Percentiles rank a stretch among this genome's conserved stretches.
These are phyloP conservation scores for Muntiacus reevesi DNA, from an alignment of 2,113 vertebrate genomes.

Conservation along the genomic window DNA sequence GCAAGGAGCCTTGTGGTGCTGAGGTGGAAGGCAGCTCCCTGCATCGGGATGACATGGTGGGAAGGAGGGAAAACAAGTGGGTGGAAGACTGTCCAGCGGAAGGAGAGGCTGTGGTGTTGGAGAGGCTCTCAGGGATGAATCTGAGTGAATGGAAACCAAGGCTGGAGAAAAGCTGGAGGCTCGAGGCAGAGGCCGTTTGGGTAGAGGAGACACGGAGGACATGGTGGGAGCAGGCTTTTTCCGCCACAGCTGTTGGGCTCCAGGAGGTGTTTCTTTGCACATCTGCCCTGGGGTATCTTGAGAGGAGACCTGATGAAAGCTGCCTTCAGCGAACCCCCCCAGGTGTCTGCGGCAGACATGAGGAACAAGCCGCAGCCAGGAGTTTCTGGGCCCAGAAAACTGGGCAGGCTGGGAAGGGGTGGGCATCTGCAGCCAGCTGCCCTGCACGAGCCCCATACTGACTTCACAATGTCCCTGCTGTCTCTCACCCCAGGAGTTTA, in stretches of 20 bases:
- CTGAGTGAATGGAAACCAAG: background rate
- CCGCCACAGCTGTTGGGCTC: accelerated
- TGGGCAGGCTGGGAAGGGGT: background rate
- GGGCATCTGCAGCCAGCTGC: accelerated
- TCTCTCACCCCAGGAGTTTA: background rate
- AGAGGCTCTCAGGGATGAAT: background rate
- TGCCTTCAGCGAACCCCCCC: too few species aligned
- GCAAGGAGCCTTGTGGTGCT: too few species aligned
- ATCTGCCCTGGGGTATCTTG: background rate
- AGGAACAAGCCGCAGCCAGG: background rate
- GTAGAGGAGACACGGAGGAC: background rate
- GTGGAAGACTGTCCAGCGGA: background rate
- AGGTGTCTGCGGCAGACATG: background rate
- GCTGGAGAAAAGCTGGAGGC: background rate
- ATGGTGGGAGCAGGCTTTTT: background rate
- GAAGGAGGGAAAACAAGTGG: background rate
- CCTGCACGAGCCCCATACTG: background rate
- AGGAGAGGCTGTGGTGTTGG: background rate
- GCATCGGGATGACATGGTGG: accelerated
- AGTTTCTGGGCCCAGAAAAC: too few species aligned
- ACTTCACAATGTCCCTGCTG: background rate
- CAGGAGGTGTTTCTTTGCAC: accelerated
- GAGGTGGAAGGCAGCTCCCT: background rate
- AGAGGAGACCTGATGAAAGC: background rate
- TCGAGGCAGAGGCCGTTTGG: background rate